Base-by-base conservation (phyloP, 2,113 vertebrate species). In the Bos indicus region DNA sequence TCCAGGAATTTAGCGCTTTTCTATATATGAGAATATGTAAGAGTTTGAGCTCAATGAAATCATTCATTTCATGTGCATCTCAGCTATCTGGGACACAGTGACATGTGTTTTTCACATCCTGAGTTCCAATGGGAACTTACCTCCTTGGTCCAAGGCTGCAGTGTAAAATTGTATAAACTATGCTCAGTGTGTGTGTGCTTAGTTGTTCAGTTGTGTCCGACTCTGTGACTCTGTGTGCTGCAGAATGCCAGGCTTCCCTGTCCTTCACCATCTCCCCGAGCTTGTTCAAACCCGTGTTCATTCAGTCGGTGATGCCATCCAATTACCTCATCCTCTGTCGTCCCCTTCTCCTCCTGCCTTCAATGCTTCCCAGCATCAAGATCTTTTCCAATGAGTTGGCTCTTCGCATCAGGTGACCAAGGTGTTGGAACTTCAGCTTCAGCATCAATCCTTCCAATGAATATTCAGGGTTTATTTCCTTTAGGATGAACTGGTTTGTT, bases 151-250 rank as follows among this genome's bases (percentile, higher is more conserved):
- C 15, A 67, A 62, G 30, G 0, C 26, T 67, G 23, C 2, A 87
- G 23, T 6, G 2, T 57, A 51, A 67, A 60, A 40, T 30, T 36
- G 43, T 33, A 25, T 33, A 81, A 30, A 40, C 48, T 25, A 17
- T 25, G 25, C 30, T 67, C 17, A 36, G 1, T 67, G 64, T n/a
- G 33, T 67, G 64, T 67, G 33, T 21, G 64, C 17, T 67, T 36
- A 67, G 17, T 36, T 19, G 4, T 36, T 21, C n/a, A 21, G n/a
- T 21, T 21, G 64, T 36, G 17, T 71, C 9, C 0, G 2, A 36
- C n/a, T 36, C 17, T 36, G n/a, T 19, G 4, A 71, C n/a, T 21
- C 64, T 1, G 0, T 21, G n/a, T 2, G 16, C 17, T 71, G n/a
- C 17, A 71, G 64, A 36, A 71, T 2, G n/a, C 17, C n/a, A 36